Evolutionary conservation across 2,113 vertebrate genomes (phyloP).

Genomic region (Eleginops maclovinus): DNA sequence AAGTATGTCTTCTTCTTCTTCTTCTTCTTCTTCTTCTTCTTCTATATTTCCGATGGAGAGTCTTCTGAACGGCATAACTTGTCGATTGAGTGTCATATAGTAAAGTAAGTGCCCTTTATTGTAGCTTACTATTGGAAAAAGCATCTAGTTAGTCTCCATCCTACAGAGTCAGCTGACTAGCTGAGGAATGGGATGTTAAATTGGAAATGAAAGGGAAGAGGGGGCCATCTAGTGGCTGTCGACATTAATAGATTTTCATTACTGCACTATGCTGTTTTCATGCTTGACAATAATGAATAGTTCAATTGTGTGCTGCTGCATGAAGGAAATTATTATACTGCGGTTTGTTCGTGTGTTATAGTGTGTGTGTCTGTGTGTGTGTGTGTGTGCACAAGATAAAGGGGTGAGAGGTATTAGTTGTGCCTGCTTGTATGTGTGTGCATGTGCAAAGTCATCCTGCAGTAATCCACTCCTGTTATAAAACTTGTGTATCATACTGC

Average conservation of each 20-base stretch:
- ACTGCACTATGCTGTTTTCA: slow-evolving; percentile 47
- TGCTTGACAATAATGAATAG: slow-evolving; percentile 67
- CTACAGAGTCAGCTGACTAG: slow-evolving; percentile 39
- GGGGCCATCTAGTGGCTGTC: slow-evolving; percentile 79
- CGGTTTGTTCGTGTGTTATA: not conserved
- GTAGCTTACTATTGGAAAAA: slow-evolving; percentile 18
- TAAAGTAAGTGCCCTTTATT: slow-evolving; percentile 9
- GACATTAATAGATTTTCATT: slow-evolving; percentile 49
- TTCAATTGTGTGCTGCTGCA: slow-evolving; percentile 52
- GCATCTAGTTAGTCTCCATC: slow-evolving; percentile 7
- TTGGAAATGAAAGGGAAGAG: slow-evolving; percentile 69
- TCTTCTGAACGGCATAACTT: not conserved
- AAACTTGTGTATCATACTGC: slow-evolving; percentile 10
- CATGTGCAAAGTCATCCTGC: slow-evolving; percentile 52
- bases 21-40: no score
- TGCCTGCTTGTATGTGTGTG: slow-evolving; percentile 19
- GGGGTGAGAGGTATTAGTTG: slow-evolving; percentile 11
- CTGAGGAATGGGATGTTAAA: slow-evolving; percentile 57
- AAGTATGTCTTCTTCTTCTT: no score
- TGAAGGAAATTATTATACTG: slow-evolving; percentile 47
- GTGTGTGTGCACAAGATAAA: not conserved
- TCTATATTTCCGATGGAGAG: not conserved
- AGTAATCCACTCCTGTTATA: slow-evolving; percentile 9
- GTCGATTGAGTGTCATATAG: slow-evolving; percentile 7
- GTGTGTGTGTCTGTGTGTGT: not conserved